Evolutionary conservation across 2,888 invertebrate species (phyloP), one percentile per base, ranked within the genome.

Genomic region (Drosophila limbata): DNA sequence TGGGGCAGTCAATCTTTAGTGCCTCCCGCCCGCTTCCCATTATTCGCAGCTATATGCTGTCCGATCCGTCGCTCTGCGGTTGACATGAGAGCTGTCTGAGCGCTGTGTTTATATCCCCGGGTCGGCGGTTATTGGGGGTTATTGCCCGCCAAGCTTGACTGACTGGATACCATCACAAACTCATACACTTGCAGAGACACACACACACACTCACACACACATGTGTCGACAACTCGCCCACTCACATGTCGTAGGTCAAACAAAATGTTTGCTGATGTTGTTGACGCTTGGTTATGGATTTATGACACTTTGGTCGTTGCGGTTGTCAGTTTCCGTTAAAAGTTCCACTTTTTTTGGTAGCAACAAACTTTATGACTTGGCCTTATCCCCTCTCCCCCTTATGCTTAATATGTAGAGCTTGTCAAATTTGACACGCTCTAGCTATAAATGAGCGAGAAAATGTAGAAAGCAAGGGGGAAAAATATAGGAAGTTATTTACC

Each of bases 241-340:
- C 79, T 76, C 81, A 86, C 87, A 88, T 88, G 89, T 86, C 87
- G 76, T 81, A 86, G 89, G 84, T 86, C 89, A 81, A 87, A 84
- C 84, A 84, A 76, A 86, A 84, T 79, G 86, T 84, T 86, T 84
- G 88, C 68, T 84, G 86, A 84, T 88, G 87, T 76, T 85, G 85
- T 87, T 89, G 89, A 85, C 88, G 89, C 88, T 84, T 73, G 76
- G 88, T 85, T 85, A 86, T 86, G 88, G 89, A 90, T 87, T 87
- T 89, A 87, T 89, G 87, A 88, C 90, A 88, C 87, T 90, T 77
- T 76, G 79, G 77, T 83, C 88, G 73, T 75, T 85, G 88, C 83
- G 88, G 79, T 76, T 88, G 88, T 85, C 88, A 83, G 86, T 84
- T 77, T 84, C 73, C 76, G 89, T 86, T 78, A 78, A 84, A 84